Base-by-base conservation (phyloP, 2,797 vertebrate species). In the Sebastes cheni region DNA sequence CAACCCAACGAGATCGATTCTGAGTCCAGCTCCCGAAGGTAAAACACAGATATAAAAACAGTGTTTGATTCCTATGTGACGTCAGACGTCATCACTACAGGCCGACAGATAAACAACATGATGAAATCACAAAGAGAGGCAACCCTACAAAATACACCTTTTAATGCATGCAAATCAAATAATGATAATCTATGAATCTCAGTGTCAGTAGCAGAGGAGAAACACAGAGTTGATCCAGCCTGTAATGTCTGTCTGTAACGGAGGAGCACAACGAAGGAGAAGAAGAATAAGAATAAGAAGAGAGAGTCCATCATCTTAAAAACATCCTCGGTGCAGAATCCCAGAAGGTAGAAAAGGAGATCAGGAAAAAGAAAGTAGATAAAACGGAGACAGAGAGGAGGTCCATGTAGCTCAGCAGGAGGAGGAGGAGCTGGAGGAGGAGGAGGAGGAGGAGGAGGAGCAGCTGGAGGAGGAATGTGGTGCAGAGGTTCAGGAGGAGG, bases 401-500 rank as follows among this genome's bases (percentile, higher is more conserved):
- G 81, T 89, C 89, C 81, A 2, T 71, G 80, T 58, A 42, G 14
- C 39, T 42, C 39, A 42, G 39, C 30, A 42, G 39, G 39, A 42
- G 13, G 62, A 32, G 71, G 50, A 72, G 36, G 55, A 83, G 80
- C 85, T 86, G 83, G 80, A 81, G 79, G 84, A 92, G 90, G 88
- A 94, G 79, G 77, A 87, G 77, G 81, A 89, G 93, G 65, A 29
- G 67, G 60, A 72, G 36, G 55, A 83, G 64, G 30, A 79, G 68
- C 71, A 82, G 74, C 85, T 86, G 83, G 81, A 81, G 79, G 82
- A 95, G 93, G 95, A 96, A 96, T 95, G 95, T 94, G 96, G 96
- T 68, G 94, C 93, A 95, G 95, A 95, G 92, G 88, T 93, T 98
- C 97, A 83, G 95, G 97, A 95, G 96, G 97, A 95, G 94, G 96